Conservation (phyloP, 2,888 invertebrate species). For the Aleiodes leptofemur region DNA sequence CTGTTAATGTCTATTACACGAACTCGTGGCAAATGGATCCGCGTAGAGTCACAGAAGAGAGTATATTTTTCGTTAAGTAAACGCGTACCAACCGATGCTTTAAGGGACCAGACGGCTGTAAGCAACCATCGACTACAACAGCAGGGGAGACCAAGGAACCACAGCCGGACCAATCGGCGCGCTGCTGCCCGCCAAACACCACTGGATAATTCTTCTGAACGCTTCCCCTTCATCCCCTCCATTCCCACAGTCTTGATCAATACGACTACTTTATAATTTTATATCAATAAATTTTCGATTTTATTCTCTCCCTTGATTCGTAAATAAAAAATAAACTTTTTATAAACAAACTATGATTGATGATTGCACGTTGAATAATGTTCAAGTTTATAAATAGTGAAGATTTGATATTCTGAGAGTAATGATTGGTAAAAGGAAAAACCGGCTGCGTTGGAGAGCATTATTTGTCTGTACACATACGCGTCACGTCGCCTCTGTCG, state of each 20-base stretch:
- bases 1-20: constrained; percentile 53
- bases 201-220: constrained; percentile 26
- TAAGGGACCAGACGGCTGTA: constrained; percentile 61
- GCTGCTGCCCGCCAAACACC: constrained; percentile 45
- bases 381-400: neutral
- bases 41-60: constrained; percentile 57
- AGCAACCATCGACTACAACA: constrained; percentile 64
- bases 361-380: neutral
- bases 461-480: too few species aligned
- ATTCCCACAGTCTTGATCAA: neutral
- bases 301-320: neutral
- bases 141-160: constrained; percentile 49
- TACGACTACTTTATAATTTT: neutral
- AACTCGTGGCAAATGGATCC: constrained; percentile 64
- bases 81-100: constrained; percentile 69
- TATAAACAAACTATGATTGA: neutral
- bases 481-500: constrained; percentile 14
- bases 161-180: constrained; percentile 53
- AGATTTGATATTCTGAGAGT: neutral
- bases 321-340: neutral
- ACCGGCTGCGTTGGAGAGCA: constrained; percentile 23
- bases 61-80: constrained; percentile 64
- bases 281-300: neutral
- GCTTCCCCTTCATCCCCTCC: constrained; percentile 32
- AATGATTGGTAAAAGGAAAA: constrained; percentile 1